Evolutionary conservation across 2,888 invertebrate species (phyloP).

Genomic region (Eledona agricola): DNA sequence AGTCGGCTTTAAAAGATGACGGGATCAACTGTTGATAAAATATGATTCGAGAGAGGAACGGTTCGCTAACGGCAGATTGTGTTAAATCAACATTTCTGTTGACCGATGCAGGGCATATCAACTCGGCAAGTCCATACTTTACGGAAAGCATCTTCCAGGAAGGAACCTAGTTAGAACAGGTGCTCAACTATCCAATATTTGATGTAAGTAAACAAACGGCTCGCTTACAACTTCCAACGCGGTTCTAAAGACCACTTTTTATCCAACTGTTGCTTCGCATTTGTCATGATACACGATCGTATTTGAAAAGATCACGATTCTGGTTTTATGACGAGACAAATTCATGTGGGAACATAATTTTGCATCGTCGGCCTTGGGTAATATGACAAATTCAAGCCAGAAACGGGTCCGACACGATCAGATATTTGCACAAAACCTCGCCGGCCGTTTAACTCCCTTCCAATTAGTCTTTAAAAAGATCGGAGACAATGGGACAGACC

Average conservation of each 20-base stretch:
- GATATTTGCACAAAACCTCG: slow-evolving; percentile 18
- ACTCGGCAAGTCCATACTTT: slow-evolving; percentile 26
- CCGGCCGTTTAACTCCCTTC: too few relatives aligned
- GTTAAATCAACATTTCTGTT: slow-evolving; percentile 38
- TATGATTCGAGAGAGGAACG: slow-evolving; percentile 26
- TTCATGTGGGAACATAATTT: slow-evolving; percentile 42
- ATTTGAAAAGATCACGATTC: slow-evolving; percentile 40
- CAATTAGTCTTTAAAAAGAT: too few relatives aligned
- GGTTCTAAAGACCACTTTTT: slow-evolving; percentile 24
- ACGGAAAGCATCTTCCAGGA: slow-evolving; percentile 37
- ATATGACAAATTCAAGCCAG: slow-evolving; percentile 21
- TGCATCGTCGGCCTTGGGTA: slow-evolving; percentile 26
- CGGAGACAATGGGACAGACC: too few relatives aligned
- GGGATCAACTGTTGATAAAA: slow-evolving; percentile 15
- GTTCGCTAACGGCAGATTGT: slow-evolving; percentile 35
- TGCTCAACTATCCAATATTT: slow-evolving; percentile 43
- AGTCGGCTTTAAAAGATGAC: slow-evolving; percentile 23
- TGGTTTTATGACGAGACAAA: slow-evolving; percentile 33
- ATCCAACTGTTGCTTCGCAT: slow-evolving; percentile 20
- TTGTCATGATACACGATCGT: slow-evolving; percentile 38
- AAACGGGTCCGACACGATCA: slow-evolving; percentile 3
- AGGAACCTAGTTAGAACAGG: slow-evolving; percentile 39
- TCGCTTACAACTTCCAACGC: slow-evolving; percentile 40
- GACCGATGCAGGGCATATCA: slow-evolving; percentile 37
- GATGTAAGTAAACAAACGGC: slow-evolving; percentile 45